A percentile compares a stretch with the other conserved stretches of the same genome.
Evolutionary conservation across 2,888 invertebrate species (phyloP).

Genomic region (Philereme vetulata): DNA sequence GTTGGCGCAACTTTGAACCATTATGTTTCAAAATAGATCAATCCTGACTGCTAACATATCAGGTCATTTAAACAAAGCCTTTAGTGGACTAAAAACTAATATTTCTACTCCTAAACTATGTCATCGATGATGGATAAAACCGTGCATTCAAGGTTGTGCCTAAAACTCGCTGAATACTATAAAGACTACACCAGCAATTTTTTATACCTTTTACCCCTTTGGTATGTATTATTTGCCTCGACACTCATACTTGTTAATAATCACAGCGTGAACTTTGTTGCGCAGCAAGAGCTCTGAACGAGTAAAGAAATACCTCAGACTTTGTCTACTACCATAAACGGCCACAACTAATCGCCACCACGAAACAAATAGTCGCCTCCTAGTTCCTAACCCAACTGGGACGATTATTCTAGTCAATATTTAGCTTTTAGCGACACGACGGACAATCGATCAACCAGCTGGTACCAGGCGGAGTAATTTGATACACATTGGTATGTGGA

Average conservation of each 20-base stretch:
- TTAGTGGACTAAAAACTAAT: too few species aligned
- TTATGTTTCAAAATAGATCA: too few species aligned
- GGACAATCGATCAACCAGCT: slow-evolving; percentile 79
- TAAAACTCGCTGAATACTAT: too few species aligned
- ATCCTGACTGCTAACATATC: too few species aligned
- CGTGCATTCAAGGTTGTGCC: too few species aligned
- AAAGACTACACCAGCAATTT: too few species aligned
- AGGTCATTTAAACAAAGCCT: too few species aligned
- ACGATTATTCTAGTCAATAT: slow-evolving; percentile 65
- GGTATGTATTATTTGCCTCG: not conserved
- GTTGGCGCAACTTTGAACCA: too few species aligned
- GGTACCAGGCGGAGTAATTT: slow-evolving; percentile 74
- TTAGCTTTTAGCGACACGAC: slow-evolving; percentile 68
- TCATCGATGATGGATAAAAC: too few species aligned
- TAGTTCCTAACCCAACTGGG: slow-evolving; percentile 38
- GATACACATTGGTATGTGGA: slow-evolving; percentile 82
- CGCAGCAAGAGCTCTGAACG: not conserved
- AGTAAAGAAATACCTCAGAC: not conserved
- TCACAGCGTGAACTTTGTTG: not conserved
- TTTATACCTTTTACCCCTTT: not conserved
- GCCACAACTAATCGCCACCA: slow-evolving; percentile 34
- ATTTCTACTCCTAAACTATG: too few species aligned
- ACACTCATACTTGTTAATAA: not conserved
- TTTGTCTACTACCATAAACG: slow-evolving; percentile 25
- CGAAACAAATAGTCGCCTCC: slow-evolving; percentile 29